Percentiles rank a stretch among this genome's conserved stretches.
Evolutionary conservation across 2,113 vertebrate species (phyloP).

Genomic region (Colinus virginianus): DNA sequence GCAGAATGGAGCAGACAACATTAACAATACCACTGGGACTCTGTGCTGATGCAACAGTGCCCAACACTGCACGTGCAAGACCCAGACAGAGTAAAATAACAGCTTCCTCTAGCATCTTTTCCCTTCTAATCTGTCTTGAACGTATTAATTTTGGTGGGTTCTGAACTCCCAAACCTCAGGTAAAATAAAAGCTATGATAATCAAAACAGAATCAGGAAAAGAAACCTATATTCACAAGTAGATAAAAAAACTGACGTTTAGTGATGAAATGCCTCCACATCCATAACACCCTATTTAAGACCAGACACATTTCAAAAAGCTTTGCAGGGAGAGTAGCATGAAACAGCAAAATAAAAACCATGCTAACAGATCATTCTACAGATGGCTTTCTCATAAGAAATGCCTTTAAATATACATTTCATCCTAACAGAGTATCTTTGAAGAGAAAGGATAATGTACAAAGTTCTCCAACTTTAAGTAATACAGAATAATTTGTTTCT

Average conservation of each 20-base stretch:
- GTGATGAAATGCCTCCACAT: neutral
- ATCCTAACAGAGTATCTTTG: neutral
- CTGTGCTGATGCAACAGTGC: neutral
- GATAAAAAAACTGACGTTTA: neutral
- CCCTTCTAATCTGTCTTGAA: neutral
- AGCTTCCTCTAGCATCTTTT: neutral
- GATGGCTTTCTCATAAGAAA: neutral
- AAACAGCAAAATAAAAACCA: neutral
- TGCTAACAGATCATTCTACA: neutral
- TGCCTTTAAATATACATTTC: neutral
- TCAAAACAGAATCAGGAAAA: neutral
- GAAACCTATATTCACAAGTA: neutral
- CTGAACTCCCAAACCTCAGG: accelerated
- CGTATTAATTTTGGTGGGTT: neutral
- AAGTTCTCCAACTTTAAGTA: neutral
- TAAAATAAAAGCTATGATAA: neutral
- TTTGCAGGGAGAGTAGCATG: neutral
- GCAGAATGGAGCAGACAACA: neutral
- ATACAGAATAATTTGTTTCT: neutral
- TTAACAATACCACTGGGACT: neutral
- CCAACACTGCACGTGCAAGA: neutral
- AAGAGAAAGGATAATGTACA: too few relatives aligned
- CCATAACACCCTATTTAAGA: neutral
- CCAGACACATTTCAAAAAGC: neutral
- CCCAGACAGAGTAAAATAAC: neutral